Percentiles rank a stretch among this genome's conserved stretches.
Conservation (phyloP, 1,140 invertebrate genomes). For the Drosophila lacertosa region DNA sequence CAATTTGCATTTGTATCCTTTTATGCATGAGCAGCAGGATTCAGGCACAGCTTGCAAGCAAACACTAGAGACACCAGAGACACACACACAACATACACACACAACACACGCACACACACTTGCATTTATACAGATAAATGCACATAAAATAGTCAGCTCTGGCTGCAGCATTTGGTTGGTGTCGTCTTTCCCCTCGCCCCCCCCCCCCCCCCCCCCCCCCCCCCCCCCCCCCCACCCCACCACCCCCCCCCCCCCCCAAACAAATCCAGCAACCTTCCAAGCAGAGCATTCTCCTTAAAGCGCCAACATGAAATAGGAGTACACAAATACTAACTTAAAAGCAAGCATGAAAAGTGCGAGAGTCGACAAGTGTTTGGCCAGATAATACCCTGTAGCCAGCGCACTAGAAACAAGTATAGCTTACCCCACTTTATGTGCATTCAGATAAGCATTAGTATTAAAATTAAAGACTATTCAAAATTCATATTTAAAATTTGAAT, state of each 20-base stretch:
- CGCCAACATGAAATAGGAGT: slow-evolving; percentile 26
- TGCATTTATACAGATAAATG: slow-evolving; percentile 50
- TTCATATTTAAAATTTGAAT: too few relatives aligned
- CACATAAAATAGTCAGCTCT: slow-evolving; percentile 68
- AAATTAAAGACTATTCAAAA: too few relatives aligned
- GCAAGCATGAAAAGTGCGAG: neutral
- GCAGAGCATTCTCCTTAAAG: slow-evolving; percentile 2
- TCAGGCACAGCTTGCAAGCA: slow-evolving; percentile 32
- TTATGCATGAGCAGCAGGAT: slow-evolving; percentile 61
- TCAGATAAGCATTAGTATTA: too few relatives aligned
- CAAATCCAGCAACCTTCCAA: too few relatives aligned
- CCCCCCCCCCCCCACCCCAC: neutral
- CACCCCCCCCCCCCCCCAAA: neutral
- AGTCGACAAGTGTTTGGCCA: too few relatives aligned
- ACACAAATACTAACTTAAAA: slow-evolving; percentile 33
- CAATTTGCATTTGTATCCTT: slow-evolving; percentile 75
- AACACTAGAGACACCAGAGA: slow-evolving; percentile 32
- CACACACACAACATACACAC: slow-evolving; percentile 13
- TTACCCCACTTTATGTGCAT: too few relatives aligned
- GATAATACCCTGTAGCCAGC: too few relatives aligned
- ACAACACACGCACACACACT: slow-evolving; percentile 26
- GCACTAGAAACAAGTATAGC: too few relatives aligned
- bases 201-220: neutral
- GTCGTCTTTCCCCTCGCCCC: neutral
- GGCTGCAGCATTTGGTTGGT: slow-evolving; percentile 6